A percentile compares a stretch with the other conserved stretches of the same genome.
phyloP scores from a whole-genome alignment of 2,113 vertebrate species.

The Empidonax alnorum region DNA sequence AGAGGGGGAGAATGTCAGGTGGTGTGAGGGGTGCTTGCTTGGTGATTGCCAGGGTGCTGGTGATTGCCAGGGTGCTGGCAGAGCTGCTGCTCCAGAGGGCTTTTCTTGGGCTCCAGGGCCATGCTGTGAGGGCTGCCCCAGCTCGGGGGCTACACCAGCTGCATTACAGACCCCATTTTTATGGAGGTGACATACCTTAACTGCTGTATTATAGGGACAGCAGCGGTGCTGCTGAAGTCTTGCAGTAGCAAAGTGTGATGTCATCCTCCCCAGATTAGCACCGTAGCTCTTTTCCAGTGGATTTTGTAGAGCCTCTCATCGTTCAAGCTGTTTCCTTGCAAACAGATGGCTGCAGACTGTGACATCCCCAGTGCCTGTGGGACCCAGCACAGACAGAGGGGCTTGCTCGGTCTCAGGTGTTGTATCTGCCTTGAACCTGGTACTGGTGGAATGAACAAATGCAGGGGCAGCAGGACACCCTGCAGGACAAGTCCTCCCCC shows the following conservation, averaged over 20 bases:
- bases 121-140: not conserved
- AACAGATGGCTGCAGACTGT: not conserved
- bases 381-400: not conserved
- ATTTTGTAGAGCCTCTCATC: not conserved
- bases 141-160: not conserved
- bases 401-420: not conserved
- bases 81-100: not conserved
- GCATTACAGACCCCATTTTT: not conserved
- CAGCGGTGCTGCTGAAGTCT: not conserved
- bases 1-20: not conserved
- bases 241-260: not conserved
- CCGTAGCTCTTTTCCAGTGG: not conserved
- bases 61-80: not conserved
- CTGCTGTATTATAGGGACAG: not conserved
- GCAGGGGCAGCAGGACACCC: not conserved
- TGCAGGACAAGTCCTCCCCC: fast-evolving
- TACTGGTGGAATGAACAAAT: not conserved
- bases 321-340: not conserved
- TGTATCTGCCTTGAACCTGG: fast-evolving
- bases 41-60: too few species aligned
- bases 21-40: not conserved
- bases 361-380: not conserved
- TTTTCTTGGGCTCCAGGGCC: not conserved
- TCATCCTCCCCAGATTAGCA: not conserved
- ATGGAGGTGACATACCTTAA: not conserved